Evolutionary conservation across 2,888 invertebrate species (phyloP).

Genomic region (Osmoderma eremita): DNA sequence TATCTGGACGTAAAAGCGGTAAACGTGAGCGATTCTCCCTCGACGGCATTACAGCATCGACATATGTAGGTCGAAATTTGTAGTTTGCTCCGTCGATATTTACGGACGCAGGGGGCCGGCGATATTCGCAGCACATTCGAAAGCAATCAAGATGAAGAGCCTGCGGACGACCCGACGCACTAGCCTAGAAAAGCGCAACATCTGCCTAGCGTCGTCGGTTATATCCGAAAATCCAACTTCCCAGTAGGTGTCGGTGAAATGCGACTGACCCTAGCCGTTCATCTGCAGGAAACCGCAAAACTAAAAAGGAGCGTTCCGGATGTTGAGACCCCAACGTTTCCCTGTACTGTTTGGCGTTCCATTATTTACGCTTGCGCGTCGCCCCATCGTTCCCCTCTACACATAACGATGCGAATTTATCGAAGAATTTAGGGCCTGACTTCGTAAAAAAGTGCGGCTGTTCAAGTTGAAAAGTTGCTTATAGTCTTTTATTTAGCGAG

Average conservation of each 20-base stretch:
- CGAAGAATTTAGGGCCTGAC: conserved; percentile 8
- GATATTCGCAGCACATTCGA: conserved; percentile 35
- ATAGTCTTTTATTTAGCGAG: conserved; percentile 7
- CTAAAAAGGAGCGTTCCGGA: conserved; percentile 58
- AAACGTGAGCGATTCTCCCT: conserved; percentile 16
- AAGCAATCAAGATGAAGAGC: conserved; percentile 35
- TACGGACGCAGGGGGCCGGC: conserved; percentile 5
- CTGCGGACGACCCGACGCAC: conserved; percentile 28
- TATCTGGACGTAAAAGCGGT: not conserved
- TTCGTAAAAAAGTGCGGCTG: conserved; percentile 11
- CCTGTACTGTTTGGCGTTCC: conserved; percentile 4
- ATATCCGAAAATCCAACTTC: conserved; percentile 4
- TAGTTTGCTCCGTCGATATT: conserved; percentile 26
- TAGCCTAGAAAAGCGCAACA: conserved; percentile 31
- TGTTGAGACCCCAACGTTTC: conserved; percentile 50
- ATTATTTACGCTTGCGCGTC: conserved; percentile 8
- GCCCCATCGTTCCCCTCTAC: conserved; percentile 9
- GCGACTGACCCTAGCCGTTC: conserved; percentile 45
- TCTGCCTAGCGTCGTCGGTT: conserved; percentile 26
- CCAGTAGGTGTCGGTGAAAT: conserved; percentile 16
- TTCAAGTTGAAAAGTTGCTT: conserved; percentile 30
- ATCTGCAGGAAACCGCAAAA: conserved; percentile 56
- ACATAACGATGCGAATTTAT: conserved; percentile 31
- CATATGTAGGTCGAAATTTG: conserved; percentile 17
- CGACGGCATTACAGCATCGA: conserved; percentile 29